Base-by-base conservation (phyloP, 2,797 vertebrate genomes). In the Chaenodraco wilsoni region DNA sequence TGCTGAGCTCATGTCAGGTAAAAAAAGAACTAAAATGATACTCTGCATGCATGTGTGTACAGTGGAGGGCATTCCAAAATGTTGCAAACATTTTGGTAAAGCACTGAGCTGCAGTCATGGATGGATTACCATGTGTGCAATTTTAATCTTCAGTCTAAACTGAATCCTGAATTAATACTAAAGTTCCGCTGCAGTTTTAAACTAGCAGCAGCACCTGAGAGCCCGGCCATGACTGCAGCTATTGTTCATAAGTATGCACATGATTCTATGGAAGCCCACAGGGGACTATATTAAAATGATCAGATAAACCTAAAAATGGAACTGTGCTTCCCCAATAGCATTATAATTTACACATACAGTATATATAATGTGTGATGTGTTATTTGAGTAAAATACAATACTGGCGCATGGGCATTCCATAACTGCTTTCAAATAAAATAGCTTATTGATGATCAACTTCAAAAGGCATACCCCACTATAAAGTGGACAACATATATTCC, bases 1-100 rank as follows among this genome's bases (percentile, higher is more conserved):
- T 81, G 96, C 96, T 84, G 97, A 99, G 87, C 95, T 99, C 82
- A 96, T 99, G 94, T 96, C 97, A 94, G 98, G 98, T 99, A 96
- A 67, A 56, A 12, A 8, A 27, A 50, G 23, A 65, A 79, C 5
- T 63, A 8, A 57, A 37, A 4, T 17, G 19, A 45, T 31, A 31
- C 17, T n/a, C 49, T 78, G 75, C 75, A 87, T 70, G 71, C 10
- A 4, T n/a, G 19, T 52, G 59, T 67, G 54, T 37, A 49, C 52
- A n/a, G 21, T 31, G 37, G 40, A 74, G 54, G 19, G 40, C 43
- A 56, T 17, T 60, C 2, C 5, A 55, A 60, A 62, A 71, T 65
- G 48, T 67, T 59, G 17, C 16, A 51, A n/a, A 45, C n/a, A 16
- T 56, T 59, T 65, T 65, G 65, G 7, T 57, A 52, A 63, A 33